Percentiles rank a stretch among this genome's conserved stretches.
These are phyloP conservation scores for Desmophyllum pertusum DNA, from an alignment of 92 coral and sea anemone genomes.

Conservation along the genomic window DNA sequence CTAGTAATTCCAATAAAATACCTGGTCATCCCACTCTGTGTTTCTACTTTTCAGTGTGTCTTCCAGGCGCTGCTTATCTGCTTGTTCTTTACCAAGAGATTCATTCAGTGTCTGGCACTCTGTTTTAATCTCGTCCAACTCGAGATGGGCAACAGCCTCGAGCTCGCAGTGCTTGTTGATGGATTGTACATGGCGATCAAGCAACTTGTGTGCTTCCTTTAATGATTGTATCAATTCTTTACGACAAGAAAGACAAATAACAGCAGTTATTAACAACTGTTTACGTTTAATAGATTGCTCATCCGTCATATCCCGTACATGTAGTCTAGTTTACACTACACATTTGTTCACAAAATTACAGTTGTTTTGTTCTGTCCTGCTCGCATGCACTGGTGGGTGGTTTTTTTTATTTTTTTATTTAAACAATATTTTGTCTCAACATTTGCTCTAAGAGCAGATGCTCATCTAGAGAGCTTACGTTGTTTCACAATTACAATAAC, in stretches of 20 bases:
- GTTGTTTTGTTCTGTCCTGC: too few species aligned
- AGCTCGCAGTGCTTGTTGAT: slow-evolving; percentile 81
- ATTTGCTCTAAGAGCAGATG: too few species aligned
- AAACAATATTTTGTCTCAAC: too few species aligned
- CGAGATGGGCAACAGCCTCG: slow-evolving; percentile 79
- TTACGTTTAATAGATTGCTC: too few species aligned
- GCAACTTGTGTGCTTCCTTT: slow-evolving; percentile 72
- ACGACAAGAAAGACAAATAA: too few species aligned
- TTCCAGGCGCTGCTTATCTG: slow-evolving; percentile 40
- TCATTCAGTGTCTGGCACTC: slow-evolving; percentile 61
- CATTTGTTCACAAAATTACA: too few species aligned
- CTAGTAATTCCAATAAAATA: background rate
- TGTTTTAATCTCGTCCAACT: slow-evolving; percentile 81
- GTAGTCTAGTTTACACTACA: too few species aligned
- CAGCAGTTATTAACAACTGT: background rate
- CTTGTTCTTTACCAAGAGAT: slow-evolving; percentile 43
- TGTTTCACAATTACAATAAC: too few species aligned
- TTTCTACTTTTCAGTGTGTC: slow-evolving; percentile 44
- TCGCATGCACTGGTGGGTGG: too few species aligned
- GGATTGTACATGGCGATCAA: slow-evolving; percentile 77
- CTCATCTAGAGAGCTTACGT: too few species aligned
- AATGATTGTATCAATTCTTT: slow-evolving; percentile 69
- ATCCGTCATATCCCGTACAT: too few species aligned
- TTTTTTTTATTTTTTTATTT: too few species aligned
- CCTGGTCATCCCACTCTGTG: slow-evolving; percentile 20